These are phyloP conservation scores for Xiphorhynchus erythropygius DNA, from an alignment of 2,797 vertebrate species.

Conservation along the genomic window DNA sequence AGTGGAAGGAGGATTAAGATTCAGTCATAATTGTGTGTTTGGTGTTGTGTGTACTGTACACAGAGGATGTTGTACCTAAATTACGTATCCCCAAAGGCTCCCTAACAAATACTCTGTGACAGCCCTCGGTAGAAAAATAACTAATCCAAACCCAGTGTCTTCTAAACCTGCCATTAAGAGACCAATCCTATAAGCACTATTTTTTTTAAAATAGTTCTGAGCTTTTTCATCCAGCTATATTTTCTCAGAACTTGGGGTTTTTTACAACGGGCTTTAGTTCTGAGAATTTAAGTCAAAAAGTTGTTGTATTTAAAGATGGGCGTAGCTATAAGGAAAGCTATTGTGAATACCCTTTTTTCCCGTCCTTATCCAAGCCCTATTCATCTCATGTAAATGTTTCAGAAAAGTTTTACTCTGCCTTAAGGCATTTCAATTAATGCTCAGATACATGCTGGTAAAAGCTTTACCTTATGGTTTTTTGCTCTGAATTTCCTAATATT, in stretches of 20 bases:
- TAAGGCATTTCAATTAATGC: constrained; percentile 72
- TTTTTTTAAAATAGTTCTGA: neutral
- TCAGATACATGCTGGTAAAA: constrained; percentile 44
- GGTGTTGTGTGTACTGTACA: neutral
- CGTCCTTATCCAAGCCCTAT: constrained; percentile 20
- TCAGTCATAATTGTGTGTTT: neutral
- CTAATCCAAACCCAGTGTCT: neutral
- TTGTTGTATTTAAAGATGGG: constrained; percentile 32
- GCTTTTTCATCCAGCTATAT: neutral
- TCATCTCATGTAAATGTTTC: constrained; percentile 70
- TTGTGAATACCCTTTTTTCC: neutral
- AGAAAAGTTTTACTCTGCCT: constrained; percentile 63
- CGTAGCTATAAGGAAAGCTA: constrained; percentile 11
- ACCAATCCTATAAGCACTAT: neutral
- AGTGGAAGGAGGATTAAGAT: neutral
- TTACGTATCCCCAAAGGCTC: neutral
- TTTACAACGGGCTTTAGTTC: constrained; percentile 41
- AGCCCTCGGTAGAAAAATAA: neutral
- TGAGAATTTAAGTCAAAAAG: constrained; percentile 21
- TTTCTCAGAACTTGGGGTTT: constrained; percentile 2
- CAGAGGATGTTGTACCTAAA: neutral
- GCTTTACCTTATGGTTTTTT: constrained; percentile 61
- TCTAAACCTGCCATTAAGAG: neutral
- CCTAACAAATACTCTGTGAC: neutral
- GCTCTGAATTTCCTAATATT: constrained; percentile 52